Conservation (phyloP, 2,113 vertebrate species). For the Uria lomvia region DNA sequence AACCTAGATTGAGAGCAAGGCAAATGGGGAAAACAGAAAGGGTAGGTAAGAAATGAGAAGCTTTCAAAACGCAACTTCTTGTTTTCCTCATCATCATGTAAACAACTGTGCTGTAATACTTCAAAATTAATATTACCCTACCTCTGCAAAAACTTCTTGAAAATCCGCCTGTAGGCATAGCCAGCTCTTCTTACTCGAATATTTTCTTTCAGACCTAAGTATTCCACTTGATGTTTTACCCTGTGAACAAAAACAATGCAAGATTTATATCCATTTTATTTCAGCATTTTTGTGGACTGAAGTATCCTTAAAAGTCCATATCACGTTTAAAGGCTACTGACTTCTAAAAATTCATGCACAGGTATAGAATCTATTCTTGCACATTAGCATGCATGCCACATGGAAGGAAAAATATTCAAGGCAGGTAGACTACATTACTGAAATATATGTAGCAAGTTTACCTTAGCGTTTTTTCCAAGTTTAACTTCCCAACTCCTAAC, state of each 20-base stretch:
- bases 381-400: not conserved
- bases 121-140: conserved; percentile 32
- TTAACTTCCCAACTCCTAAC: not conserved
- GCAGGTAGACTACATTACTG: not conserved
- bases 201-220: conserved; percentile 95
- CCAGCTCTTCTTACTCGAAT: conserved; percentile 96
- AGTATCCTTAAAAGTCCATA: not conserved
- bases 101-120: not conserved
- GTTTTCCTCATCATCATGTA: not conserved
- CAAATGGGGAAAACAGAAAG: not conserved
- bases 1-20: not conserved
- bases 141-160: conserved; percentile 97
- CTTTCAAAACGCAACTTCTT: not conserved
- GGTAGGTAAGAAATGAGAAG: not conserved
- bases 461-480: not conserved
- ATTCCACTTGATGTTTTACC: conserved; percentile 98
- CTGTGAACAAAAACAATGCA: conserved; percentile 65
- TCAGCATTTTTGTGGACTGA: not conserved
- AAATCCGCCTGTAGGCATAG: conserved; percentile 92
- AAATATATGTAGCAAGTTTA: not conserved
- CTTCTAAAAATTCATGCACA: not conserved
- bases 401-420: not conserved
- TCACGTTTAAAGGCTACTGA: not conserved
- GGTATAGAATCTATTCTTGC: not conserved
- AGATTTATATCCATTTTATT: not conserved